phyloP scores from a whole-genome alignment of 2,113 vertebrate genomes.

The Neolamprologus tretocephalus region DNA sequence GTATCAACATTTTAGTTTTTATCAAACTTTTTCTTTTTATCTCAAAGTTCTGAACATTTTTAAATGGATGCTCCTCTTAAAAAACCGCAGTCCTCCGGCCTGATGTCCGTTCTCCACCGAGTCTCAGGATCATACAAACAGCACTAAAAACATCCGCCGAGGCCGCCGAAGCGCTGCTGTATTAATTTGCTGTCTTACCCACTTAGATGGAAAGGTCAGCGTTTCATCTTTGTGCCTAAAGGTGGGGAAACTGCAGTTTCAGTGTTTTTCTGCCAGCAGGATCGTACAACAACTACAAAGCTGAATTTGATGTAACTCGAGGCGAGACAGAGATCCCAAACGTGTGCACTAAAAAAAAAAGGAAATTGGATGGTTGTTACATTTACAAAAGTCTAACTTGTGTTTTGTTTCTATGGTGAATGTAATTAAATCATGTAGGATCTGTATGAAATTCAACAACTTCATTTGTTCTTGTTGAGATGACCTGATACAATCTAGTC shows the following conservation, averaged over 20 bases:
- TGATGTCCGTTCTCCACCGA: rapidly evolving
- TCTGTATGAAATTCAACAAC: rapidly evolving
- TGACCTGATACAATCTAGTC: neutral
- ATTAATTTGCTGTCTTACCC: neutral
- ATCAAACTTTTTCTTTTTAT: neutral
- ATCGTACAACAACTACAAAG: neutral
- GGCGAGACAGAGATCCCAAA: neutral
- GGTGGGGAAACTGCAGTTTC: neutral
- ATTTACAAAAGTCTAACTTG: neutral
- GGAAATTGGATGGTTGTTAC: neutral
- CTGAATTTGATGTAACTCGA: neutral
- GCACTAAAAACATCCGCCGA: neutral
- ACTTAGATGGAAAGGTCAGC: neutral
- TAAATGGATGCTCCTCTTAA: neutral
- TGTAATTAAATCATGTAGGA: neutral
- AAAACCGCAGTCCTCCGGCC: neutral
- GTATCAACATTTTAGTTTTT: neutral
- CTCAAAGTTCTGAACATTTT: neutral
- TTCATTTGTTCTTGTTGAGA: neutral
- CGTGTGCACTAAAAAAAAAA: rapidly evolving
- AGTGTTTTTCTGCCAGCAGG: neutral
- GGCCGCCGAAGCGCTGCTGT: neutral
- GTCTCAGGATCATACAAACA: neutral
- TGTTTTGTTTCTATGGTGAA: neutral
- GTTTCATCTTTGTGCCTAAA: neutral